These are phyloP conservation scores for Eulimnadia texana DNA, from an alignment of 1,140 invertebrate species.

Conservation along the genomic window DNA sequence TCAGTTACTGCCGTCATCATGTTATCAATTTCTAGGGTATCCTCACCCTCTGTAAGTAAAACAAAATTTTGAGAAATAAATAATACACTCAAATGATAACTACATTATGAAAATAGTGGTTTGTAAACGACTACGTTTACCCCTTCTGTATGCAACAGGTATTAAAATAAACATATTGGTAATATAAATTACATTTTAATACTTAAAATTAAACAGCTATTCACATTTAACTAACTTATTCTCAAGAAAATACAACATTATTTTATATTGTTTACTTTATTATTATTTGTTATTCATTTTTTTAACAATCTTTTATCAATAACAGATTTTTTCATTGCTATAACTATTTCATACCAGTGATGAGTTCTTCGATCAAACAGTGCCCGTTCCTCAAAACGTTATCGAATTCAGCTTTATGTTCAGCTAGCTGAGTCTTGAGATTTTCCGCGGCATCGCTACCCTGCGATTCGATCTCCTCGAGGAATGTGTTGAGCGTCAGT, in stretches of 20 bases:
- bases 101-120: neutral
- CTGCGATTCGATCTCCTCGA: neutral
- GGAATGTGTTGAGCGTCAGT: neutral
- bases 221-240: too few relatives aligned
- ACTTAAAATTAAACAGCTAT: too few relatives aligned
- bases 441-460: neutral
- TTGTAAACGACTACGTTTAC: neutral
- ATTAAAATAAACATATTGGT: too few relatives aligned
- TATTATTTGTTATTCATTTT: too few relatives aligned
- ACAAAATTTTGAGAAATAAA: constrained; percentile 10
- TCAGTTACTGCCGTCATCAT: constrained; percentile 30
- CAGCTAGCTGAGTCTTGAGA: neutral
- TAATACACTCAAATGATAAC: neutral
- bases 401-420: neutral
- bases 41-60: constrained; percentile 29
- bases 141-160: neutral
- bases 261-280: too few relatives aligned
- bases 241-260: too few relatives aligned
- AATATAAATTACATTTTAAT: too few relatives aligned
- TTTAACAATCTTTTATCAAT: too few relatives aligned
- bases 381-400: neutral
- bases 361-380: neutral
- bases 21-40: constrained; percentile 27
- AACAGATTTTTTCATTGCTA: too few relatives aligned
- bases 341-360: neutral